Evolutionary conservation across 1,140 invertebrate species (phyloP), one percentile per base, ranked within the genome.

Genomic region (Popillia japonica): DNA sequence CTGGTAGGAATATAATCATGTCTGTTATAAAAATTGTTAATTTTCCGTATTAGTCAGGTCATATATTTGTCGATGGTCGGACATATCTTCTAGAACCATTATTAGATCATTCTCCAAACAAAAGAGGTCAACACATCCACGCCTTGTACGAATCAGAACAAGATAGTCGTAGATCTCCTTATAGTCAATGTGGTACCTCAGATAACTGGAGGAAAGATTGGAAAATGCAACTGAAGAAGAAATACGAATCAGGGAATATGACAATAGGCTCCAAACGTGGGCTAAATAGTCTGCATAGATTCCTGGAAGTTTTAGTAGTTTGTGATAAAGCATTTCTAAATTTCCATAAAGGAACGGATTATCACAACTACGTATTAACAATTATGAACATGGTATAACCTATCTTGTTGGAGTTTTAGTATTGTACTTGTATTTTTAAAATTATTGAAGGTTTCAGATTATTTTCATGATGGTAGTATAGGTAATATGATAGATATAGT

Each of bases 401-500:
- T 14, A 14, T 17, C 8, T 48, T 48, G 44, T 48, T 48, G 44
- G 61, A 6, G 3, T 9, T 10, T 23, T 68, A 68, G 22, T 27
- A 55, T 7, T n/a, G 9, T 68, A 0, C 3, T n/a, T 14, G 11
- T 27, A 22, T 23, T 10, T 27, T 68, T 6, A 68, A 68, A 2
- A 22, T 55, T 11, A 40, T 74, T 76, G 85, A 34, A 92, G 91
- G 90, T 92, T 6, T 88, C 92, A 0, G 89, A 90, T 77, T 89
- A 89, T 81, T 93, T 92, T 84, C 91, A 92, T 80, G 92, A 94
- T 81, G 87, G 87, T 0, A 89, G 88, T 59, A 88, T 90, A 64
- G 93, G 92, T n/a, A 93, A 93, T 85, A 90, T 91, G 74, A 89
- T 94, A 77, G 93, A 93, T 81, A 88, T 94, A 74, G 88, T 92